Conservation (phyloP, 2,888 invertebrate species). For the Pollenia angustigena region DNA sequence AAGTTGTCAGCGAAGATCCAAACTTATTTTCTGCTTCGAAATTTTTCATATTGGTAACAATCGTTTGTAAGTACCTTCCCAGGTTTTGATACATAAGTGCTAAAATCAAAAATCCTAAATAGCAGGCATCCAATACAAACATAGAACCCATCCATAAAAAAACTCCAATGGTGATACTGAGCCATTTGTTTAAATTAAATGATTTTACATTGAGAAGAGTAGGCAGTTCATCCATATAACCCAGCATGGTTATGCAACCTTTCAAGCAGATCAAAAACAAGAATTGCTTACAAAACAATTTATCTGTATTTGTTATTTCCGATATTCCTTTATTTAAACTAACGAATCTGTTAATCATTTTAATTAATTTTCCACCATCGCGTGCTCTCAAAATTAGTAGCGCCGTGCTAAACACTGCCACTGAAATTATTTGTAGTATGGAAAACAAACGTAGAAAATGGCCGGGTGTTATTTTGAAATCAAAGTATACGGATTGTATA, state of each 20-base stretch:
- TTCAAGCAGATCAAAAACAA: conserved; percentile 73
- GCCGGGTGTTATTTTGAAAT: conserved; percentile 5
- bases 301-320: conserved; percentile 41
- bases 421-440: conserved; percentile 75
- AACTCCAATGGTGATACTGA: conserved; percentile 67
- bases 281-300: conserved; percentile 76
- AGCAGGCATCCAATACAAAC: conserved; percentile 78
- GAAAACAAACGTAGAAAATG: conserved; percentile 75
- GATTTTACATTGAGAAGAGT: conserved; percentile 59
- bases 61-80: conserved; percentile 74
- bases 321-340: conserved; percentile 74
- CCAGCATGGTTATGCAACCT: conserved; percentile 75
- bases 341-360: conserved; percentile 77
- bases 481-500: conserved; percentile 72
- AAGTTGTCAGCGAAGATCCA: conserved; percentile 67
- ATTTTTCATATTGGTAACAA: conserved; percentile 75
- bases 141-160: conserved; percentile 79
- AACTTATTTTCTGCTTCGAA: conserved; percentile 69
- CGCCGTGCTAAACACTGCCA: conserved; percentile 76
- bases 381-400: conserved; percentile 76
- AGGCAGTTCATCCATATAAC: conserved; percentile 77
- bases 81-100: conserved; percentile 77
- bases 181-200: conserved; percentile 32
- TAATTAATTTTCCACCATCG: conserved; percentile 70
- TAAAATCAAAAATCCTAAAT: conserved; percentile 78